These are phyloP conservation scores for Andrena chrysosceles DNA, from an alignment of 2,888 invertebrate species.

Conservation along the genomic window DNA sequence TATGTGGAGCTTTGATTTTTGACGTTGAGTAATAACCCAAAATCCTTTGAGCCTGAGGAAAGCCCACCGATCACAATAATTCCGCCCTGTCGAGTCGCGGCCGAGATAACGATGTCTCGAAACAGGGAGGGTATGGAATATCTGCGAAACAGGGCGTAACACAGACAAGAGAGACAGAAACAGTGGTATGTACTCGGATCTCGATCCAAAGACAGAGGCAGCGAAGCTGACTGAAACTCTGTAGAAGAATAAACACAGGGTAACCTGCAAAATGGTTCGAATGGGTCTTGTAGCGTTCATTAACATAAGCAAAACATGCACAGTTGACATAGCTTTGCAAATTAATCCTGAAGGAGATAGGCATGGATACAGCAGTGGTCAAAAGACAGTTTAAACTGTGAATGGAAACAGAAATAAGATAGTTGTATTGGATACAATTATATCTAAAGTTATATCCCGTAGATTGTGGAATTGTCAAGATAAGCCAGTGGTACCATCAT, in stretches of 20 bases:
- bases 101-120: slow-evolving; percentile 26
- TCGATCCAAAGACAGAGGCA: slow-evolving; percentile 3
- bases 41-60: slow-evolving; percentile 65
- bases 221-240: background rate
- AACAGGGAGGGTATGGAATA: slow-evolving; percentile 16
- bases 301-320: too few species aligned
- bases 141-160: slow-evolving; percentile 12
- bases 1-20: slow-evolving; percentile 57
- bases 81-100: slow-evolving; percentile 25
- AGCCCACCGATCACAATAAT: slow-evolving; percentile 62
- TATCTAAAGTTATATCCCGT: too few species aligned
- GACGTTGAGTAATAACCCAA: slow-evolving; percentile 71
- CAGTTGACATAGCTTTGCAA: too few species aligned
- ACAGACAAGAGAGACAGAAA: slow-evolving; percentile 2
- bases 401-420: too few species aligned
- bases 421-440: too few species aligned
- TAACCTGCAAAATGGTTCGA: too few species aligned
- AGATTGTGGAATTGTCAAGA: too few species aligned
- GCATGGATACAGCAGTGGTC: too few species aligned
- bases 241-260: background rate
- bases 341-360: too few species aligned
- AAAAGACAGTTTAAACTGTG: too few species aligned
- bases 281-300: too few species aligned
- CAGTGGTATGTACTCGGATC: background rate
- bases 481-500: too few species aligned